phyloP scores from a whole-genome alignment of 2,888 invertebrate species.

The Heteromurus nitidus region DNA sequence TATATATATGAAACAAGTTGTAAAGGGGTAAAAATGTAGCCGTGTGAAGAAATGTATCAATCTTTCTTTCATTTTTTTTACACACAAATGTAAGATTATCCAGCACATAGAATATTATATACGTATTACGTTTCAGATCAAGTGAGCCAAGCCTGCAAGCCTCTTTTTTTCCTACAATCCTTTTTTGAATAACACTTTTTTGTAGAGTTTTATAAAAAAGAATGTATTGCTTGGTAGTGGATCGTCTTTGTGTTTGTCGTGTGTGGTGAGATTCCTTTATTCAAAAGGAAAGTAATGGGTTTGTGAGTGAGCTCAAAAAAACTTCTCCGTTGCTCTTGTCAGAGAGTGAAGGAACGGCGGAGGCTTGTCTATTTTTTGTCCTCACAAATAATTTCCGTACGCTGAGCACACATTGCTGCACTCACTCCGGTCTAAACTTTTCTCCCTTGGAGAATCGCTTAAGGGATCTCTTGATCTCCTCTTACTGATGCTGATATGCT shows the following conservation, averaged over 20 bases:
- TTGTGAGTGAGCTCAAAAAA: constrained; percentile 20
- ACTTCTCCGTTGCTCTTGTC: constrained; percentile 23
- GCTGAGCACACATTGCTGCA: background rate
- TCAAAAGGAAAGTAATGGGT: constrained; percentile 13
- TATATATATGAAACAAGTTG: background rate
- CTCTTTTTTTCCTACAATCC: constrained; percentile 11
- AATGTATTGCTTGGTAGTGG: constrained; percentile 13
- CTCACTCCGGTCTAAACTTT: constrained; percentile 10
- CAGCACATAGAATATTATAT: background rate
- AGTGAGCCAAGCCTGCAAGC: too few species aligned
- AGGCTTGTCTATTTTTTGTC: constrained; percentile 38
- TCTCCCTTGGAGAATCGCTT: constrained; percentile 43
- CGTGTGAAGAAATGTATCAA: constrained; percentile 8
- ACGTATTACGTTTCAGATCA: constrained; percentile 16
- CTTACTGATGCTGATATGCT: too few species aligned
- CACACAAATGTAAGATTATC: background rate
- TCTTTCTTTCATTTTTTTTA: constrained; percentile 12
- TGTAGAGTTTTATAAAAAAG: background rate
- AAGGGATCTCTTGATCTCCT: constrained; percentile 36
- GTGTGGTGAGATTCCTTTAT: constrained; percentile 14
- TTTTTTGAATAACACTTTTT: constrained; percentile 29
- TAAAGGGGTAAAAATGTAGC: constrained; percentile 4
- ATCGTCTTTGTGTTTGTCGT: too few species aligned
- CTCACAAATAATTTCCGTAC: background rate
- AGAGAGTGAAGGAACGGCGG: background rate